phyloP scores from a whole-genome alignment of 2,888 invertebrate species.

The Eumerus sabulonum region DNA sequence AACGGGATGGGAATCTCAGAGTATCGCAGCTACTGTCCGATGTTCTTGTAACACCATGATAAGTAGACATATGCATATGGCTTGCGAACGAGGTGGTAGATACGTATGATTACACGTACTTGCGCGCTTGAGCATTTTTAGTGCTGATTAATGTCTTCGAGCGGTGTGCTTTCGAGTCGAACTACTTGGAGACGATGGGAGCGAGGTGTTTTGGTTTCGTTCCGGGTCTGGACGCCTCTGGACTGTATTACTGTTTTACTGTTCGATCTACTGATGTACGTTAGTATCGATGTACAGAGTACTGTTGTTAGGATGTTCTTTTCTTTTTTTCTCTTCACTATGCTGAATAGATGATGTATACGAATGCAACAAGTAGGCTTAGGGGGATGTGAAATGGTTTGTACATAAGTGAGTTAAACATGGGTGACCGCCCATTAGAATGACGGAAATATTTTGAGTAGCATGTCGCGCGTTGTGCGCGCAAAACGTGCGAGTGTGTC shows the following conservation, averaged over 20 bases:
- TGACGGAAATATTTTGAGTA: conserved; percentile 68
- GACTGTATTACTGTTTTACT: too few species aligned
- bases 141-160: conserved; percentile 66
- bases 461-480: conserved; percentile 50
- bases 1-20: neutral
- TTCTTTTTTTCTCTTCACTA: conserved; percentile 19
- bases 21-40: conserved; percentile 13
- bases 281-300: too few species aligned
- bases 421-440: conserved; percentile 69
- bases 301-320: conserved; percentile 28
- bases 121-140: conserved; percentile 34
- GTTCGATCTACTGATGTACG: too few species aligned
- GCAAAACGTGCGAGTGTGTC: conserved; percentile 28
- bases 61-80: neutral
- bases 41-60: conserved; percentile 43
- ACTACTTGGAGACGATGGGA: too few species aligned
- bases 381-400: conserved; percentile 59
- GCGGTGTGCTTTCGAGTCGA: conserved; percentile 28
- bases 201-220: too few species aligned
- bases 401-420: conserved; percentile 60
- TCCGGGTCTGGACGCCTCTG: too few species aligned
- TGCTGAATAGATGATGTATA: conserved; percentile 58
- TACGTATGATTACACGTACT: conserved; percentile 17
- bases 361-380: conserved; percentile 54
- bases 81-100: too few species aligned